phyloP scores from a whole-genome alignment of 2,797 vertebrate species.

The Decapterus maruadsi region DNA sequence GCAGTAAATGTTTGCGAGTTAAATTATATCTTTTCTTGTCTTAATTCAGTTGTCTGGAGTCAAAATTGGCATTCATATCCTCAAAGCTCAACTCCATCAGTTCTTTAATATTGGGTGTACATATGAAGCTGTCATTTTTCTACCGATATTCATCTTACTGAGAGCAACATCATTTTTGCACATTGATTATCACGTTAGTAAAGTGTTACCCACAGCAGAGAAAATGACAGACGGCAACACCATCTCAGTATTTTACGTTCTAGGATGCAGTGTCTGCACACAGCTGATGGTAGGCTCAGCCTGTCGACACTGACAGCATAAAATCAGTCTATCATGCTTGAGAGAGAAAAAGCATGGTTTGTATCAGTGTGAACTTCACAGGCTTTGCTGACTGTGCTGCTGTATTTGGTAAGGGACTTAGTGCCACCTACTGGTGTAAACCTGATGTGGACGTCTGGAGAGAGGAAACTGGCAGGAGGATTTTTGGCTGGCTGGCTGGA shows the following conservation, averaged over 20 bases:
- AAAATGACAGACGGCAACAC: not conserved
- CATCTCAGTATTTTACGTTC: not conserved
- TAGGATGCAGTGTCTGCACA: not conserved
- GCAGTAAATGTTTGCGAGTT: not conserved
- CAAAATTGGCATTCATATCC: not conserved
- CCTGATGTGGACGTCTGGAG: slow-evolving; percentile 26
- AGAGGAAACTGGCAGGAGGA: slow-evolving; percentile 29
- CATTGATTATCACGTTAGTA: slow-evolving; percentile 7
- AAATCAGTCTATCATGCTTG: not conserved
- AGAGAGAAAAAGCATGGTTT: not conserved
- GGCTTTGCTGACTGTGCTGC: not conserved
- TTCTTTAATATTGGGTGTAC: not conserved
- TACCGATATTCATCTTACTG: not conserved
- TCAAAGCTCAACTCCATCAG: not conserved
- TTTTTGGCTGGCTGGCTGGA: slow-evolving; percentile 25
- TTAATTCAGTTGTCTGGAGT: not conserved
- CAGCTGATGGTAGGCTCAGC: slow-evolving; percentile 2
- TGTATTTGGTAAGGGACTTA: slow-evolving; percentile 42
- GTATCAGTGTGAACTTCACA: not conserved
- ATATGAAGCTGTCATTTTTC: slow-evolving; percentile 10
- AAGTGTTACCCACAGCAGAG: slow-evolving; percentile 16
- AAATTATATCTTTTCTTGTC: not conserved
- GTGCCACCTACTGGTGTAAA: slow-evolving; percentile 77
- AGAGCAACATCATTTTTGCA: slow-evolving; percentile 22
- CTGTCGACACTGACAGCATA: not conserved